phyloP scores from a whole-genome alignment of 2,797 vertebrate genomes.

The Heliangelus exortis region DNA sequence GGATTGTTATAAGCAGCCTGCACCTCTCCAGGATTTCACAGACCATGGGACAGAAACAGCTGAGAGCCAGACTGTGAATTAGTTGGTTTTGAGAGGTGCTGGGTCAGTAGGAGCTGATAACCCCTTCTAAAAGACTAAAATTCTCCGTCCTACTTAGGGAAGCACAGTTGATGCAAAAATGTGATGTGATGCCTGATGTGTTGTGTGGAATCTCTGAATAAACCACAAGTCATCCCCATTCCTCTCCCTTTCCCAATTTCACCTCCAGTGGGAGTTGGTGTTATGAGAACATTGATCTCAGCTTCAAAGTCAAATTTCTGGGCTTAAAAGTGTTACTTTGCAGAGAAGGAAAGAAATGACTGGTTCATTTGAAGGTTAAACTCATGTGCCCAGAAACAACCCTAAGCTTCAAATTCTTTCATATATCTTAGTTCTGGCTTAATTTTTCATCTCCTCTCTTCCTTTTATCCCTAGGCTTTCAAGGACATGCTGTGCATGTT shows the following conservation, averaged over 20 bases:
- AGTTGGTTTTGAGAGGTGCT: background rate
- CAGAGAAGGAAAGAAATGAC: background rate
- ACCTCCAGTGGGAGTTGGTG: conserved; percentile 62
- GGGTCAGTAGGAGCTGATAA: background rate
- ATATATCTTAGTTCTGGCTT: conserved; percentile 39
- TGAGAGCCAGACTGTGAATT: background rate
- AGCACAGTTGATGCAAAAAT: conserved; percentile 18
- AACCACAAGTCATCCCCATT: background rate
- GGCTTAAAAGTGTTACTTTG: conserved; percentile 33
- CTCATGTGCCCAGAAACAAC: conserved; percentile 31
- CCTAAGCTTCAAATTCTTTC: conserved; percentile 42
- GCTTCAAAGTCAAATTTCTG: conserved; percentile 58
- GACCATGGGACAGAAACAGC: background rate
- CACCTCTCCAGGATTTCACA: background rate
- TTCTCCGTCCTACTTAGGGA: conserved; percentile 52
- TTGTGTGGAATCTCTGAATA: conserved; percentile 39
- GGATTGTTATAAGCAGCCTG: background rate
- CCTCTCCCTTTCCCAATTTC: background rate
- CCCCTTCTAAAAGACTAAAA: background rate
- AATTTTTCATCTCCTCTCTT: conserved; percentile 59
- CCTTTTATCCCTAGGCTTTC: conserved; percentile 41
- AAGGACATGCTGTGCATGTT: conserved; percentile 42
- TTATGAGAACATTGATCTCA: conserved; percentile 65
- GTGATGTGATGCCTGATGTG: background rate
- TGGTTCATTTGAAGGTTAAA: conserved; percentile 59